phyloP scores from a whole-genome alignment of 2,113 vertebrate genomes.

The Crotalus viridis region DNA sequence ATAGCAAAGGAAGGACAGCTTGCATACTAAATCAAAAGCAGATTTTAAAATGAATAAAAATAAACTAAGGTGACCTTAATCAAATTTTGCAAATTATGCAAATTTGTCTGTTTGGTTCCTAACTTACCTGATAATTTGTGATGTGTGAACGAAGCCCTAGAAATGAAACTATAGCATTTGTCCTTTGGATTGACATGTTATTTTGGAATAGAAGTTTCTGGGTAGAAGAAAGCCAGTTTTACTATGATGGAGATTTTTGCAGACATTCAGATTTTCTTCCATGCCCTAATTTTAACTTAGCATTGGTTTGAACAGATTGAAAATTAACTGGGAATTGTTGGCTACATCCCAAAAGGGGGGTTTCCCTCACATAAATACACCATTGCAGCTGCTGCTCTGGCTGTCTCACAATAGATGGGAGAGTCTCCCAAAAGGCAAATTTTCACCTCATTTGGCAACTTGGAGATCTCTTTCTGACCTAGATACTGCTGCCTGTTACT shows the following conservation, averaged over 20 bases:
- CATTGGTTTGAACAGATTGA: not conserved
- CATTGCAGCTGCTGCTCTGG: not conserved
- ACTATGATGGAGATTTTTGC: not conserved
- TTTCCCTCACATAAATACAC: not conserved
- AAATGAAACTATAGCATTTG: not conserved
- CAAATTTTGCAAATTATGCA: not conserved
- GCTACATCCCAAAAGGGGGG: not conserved
- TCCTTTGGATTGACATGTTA: not conserved
- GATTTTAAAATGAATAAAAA: not conserved
- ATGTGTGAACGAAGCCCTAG: not conserved
- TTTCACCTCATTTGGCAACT: conserved; percentile 14
- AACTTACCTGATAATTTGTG: not conserved
- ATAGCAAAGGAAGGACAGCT: not conserved
- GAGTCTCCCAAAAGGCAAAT: not conserved
- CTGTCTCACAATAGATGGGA: not conserved
- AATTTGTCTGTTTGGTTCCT: not conserved
- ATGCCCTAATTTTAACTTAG: not conserved
- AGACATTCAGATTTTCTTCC: not conserved
- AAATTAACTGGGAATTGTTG: not conserved
- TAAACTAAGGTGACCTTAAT: not conserved
- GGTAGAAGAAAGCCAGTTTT: not conserved
- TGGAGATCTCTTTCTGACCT: not conserved
- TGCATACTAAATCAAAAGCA: not conserved
- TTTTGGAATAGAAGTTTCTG: not conserved
- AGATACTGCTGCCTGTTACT: not conserved